phyloP scores from a whole-genome alignment of 2,797 vertebrate species.

The Manis pentadactyla region DNA sequence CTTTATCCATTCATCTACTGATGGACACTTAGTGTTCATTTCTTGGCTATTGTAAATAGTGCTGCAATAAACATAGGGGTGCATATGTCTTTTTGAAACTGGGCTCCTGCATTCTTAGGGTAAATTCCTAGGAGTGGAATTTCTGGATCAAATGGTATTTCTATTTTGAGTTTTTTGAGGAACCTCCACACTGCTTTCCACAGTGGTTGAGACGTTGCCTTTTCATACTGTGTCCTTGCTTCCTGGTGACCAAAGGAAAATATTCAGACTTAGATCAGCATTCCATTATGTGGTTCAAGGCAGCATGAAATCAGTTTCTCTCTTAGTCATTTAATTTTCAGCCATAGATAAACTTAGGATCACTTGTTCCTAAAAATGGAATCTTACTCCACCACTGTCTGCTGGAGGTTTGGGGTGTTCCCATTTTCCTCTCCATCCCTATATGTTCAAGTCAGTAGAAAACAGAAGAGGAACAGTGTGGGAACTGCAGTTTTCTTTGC shows the following conservation, averaged over 20 bases:
- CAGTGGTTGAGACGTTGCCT: neutral
- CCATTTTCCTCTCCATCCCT: neutral
- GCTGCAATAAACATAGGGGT: too few relatives aligned
- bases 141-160: too few relatives aligned
- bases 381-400: neutral
- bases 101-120: too few relatives aligned
- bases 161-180: too few relatives aligned
- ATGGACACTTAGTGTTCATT: too few relatives aligned
- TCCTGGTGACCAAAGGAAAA: neutral
- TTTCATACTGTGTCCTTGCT: neutral
- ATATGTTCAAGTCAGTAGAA: neutral
- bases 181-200: too few relatives aligned
- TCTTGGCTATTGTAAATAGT: too few relatives aligned
- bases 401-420: neutral
- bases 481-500: too few relatives aligned
- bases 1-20: too few relatives aligned
- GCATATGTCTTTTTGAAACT: too few relatives aligned
- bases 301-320: neutral
- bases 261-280: neutral
- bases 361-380: neutral
- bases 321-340: neutral
- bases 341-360: neutral
- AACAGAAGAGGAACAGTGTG: neutral
- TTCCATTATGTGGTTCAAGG: neutral
- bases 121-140: too few relatives aligned